Percentiles rank a stretch among this genome's conserved stretches.
These are phyloP conservation scores for Rhagologus leucostigma DNA, from an alignment of 2,113 vertebrate species.

Conservation along the genomic window DNA sequence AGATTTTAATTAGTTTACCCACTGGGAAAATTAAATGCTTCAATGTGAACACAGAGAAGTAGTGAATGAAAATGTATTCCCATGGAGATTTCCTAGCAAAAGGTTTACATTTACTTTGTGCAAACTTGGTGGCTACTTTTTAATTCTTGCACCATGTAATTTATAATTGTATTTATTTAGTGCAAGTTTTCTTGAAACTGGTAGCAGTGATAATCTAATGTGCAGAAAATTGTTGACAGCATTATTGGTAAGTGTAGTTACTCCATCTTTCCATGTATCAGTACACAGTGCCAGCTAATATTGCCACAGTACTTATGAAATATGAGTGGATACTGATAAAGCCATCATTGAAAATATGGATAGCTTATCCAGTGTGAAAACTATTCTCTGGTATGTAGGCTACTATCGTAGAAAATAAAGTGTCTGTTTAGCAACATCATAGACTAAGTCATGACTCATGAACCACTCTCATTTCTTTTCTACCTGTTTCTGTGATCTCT, in stretches of 20 bases:
- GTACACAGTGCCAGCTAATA: background rate
- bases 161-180: background rate
- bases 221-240: background rate
- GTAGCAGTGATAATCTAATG: background rate
- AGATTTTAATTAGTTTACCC: background rate
- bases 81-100: background rate
- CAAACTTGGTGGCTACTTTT: background rate
- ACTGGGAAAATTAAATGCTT: background rate
- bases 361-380: background rate
- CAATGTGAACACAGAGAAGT: background rate
- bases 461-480: background rate
- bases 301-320: background rate
- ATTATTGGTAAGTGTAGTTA: background rate
- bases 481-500: background rate
- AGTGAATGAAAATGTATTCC: background rate
- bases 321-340: background rate
- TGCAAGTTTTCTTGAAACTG: background rate
- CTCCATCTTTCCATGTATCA: background rate
- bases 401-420: background rate
- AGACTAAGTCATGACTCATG: background rate
- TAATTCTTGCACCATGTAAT: background rate
- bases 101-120: background rate
- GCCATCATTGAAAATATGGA: background rate
- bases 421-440: background rate
- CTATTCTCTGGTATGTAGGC: background rate